phyloP scores from a whole-genome alignment of 2,888 invertebrate species.

The Dryobotodes eremita region DNA sequence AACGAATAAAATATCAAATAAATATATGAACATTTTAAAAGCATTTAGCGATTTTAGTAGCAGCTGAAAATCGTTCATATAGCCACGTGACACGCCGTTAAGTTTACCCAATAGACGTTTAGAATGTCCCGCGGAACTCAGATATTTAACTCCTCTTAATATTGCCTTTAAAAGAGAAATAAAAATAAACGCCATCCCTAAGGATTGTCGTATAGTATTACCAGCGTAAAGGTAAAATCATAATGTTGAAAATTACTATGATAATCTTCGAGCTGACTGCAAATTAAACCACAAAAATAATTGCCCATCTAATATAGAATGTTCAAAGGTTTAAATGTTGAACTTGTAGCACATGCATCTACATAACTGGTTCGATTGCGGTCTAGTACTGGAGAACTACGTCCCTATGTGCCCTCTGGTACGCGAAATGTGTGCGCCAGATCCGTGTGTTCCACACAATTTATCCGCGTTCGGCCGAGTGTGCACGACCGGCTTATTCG shows the following conservation, averaged over 20 bases:
- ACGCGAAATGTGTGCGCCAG: slow-evolving; percentile 53
- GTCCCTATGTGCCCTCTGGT: slow-evolving; percentile 42
- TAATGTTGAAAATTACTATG: slow-evolving; percentile 76
- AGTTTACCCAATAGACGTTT: slow-evolving; percentile 58
- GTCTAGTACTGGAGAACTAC: slow-evolving; percentile 53
- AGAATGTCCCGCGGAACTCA: slow-evolving; percentile 58
- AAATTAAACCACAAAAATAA: slow-evolving; percentile 87
- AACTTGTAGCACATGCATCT: slow-evolving; percentile 70
- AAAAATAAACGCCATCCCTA: slow-evolving; percentile 70
- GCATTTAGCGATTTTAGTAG: slow-evolving; percentile 47
- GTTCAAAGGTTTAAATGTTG: slow-evolving; percentile 73
- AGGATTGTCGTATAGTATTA: slow-evolving; percentile 69
- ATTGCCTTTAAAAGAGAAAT: slow-evolving; percentile 73
- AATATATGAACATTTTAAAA: slow-evolving; percentile 40
- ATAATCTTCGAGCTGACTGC: slow-evolving; percentile 78
- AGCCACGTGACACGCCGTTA: slow-evolving; percentile 43
- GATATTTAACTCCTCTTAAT: slow-evolving; percentile 65
- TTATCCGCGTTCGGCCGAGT: slow-evolving; percentile 80
- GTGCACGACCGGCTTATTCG: slow-evolving; percentile 76
- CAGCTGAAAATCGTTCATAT: slow-evolving; percentile 61
- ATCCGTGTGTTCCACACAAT: slow-evolving; percentile 76
- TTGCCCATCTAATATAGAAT: slow-evolving; percentile 81
- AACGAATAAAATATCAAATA: slow-evolving; percentile 33
- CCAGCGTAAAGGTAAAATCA: slow-evolving; percentile 63
- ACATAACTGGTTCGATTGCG: slow-evolving; percentile 80